These are phyloP conservation scores for Argentina silus DNA, from an alignment of 2,797 vertebrate species.

Conservation along the genomic window DNA sequence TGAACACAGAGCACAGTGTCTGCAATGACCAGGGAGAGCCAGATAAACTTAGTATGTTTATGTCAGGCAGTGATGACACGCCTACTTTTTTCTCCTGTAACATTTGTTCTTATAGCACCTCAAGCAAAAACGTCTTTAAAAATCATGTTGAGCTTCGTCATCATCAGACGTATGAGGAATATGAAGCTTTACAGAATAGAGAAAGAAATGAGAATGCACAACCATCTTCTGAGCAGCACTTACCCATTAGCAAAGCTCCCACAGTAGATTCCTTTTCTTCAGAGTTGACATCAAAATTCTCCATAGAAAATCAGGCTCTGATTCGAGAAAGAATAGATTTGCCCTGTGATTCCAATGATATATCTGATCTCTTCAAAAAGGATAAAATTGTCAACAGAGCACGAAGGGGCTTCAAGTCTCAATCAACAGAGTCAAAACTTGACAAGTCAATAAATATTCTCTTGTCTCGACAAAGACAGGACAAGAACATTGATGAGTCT, in stretches of 20 bases:
- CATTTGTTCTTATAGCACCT: slow-evolving; percentile 88
- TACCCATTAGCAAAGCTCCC: slow-evolving; percentile 49
- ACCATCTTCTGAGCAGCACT: slow-evolving; percentile 45
- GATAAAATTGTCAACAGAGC: slow-evolving; percentile 86
- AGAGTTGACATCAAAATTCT: slow-evolving; percentile 70
- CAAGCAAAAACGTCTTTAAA: slow-evolving; percentile 86
- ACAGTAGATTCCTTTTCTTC: slow-evolving; percentile 54
- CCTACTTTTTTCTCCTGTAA: slow-evolving; percentile 81
- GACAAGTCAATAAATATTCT: slow-evolving; percentile 86
- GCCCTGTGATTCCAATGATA: slow-evolving; percentile 78
- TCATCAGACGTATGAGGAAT: slow-evolving; percentile 70
- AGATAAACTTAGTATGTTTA: slow-evolving; percentile 52
- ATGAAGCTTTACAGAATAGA: slow-evolving; percentile 43
- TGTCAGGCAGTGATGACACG: slow-evolving; percentile 62
- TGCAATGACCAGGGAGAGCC: slow-evolving; percentile 78
- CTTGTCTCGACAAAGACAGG: slow-evolving; percentile 81
- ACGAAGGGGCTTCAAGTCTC: slow-evolving; percentile 82
- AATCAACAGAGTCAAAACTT: slow-evolving; percentile 83
- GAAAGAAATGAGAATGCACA: slow-evolving; percentile 48
- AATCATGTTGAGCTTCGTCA: slow-evolving; percentile 90
- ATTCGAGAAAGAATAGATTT: slow-evolving; percentile 54
- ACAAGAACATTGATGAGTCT: slow-evolving; percentile 79
- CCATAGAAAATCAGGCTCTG: slow-evolving; percentile 63
- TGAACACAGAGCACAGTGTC: slow-evolving; percentile 86
- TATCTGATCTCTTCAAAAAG: slow-evolving; percentile 86